phyloP scores from a whole-genome alignment of 2,888 invertebrate genomes.

The Drosophila engyochracea region DNA sequence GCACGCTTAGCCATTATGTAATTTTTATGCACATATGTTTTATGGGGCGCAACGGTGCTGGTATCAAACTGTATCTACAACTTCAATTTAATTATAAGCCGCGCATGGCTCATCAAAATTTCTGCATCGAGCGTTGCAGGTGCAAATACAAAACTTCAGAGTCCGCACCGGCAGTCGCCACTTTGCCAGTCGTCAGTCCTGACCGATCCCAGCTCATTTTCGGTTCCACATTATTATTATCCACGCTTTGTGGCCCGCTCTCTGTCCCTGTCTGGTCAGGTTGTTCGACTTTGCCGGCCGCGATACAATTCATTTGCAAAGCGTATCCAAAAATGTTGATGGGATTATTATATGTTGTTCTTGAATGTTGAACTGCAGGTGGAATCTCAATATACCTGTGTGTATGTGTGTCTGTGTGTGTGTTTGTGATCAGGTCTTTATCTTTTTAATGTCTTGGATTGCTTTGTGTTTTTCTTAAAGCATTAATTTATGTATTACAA shows the following conservation, averaged over 20 bases:
- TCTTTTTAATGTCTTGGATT: slow-evolving; percentile 69
- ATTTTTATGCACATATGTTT: slow-evolving; percentile 48
- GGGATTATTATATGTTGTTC: slow-evolving; percentile 80
- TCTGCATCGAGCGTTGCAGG: slow-evolving; percentile 63
- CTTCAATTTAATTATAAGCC: slow-evolving; percentile 78
- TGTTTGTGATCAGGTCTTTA: slow-evolving; percentile 62
- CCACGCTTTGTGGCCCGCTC: slow-evolving; percentile 62
- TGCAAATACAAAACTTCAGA: slow-evolving; percentile 73
- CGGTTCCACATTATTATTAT: slow-evolving; percentile 81
- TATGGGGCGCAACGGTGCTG: slow-evolving; percentile 69
- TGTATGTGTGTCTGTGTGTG: slow-evolving; percentile 3
- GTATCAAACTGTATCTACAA: slow-evolving; percentile 76
- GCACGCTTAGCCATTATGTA: slow-evolving; percentile 39
- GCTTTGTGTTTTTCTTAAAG: slow-evolving; percentile 66
- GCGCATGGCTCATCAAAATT: slow-evolving; percentile 74
- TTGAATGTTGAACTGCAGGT: slow-evolving; percentile 57
- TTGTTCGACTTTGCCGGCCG: slow-evolving; percentile 47
- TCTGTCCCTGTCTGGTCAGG: slow-evolving; percentile 23
- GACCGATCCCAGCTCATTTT: slow-evolving; percentile 69
- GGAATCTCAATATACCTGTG: slow-evolving; percentile 48
- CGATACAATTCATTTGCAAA: slow-evolving; percentile 75
- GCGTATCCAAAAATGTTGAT: slow-evolving; percentile 82
- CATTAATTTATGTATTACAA: slow-evolving; percentile 76
- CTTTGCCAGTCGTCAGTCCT: slow-evolving; percentile 42
- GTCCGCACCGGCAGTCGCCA: slow-evolving; percentile 28